phyloP scores from a whole-genome alignment of 2,888 invertebrate species.

The Plutella xylostella region DNA sequence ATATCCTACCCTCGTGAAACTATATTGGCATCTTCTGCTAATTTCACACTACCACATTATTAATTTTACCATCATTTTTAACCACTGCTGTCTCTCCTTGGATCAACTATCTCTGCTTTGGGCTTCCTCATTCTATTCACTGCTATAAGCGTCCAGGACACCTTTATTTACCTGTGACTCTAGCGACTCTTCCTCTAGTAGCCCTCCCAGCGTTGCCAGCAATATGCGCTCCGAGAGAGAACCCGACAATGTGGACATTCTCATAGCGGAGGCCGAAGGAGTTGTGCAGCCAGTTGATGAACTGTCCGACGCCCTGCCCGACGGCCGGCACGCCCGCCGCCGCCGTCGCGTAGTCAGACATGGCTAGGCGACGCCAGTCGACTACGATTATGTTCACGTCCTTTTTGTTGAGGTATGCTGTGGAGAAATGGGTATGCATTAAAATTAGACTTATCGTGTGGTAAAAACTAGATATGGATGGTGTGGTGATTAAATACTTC shows the following conservation, averaged over 20 bases:
- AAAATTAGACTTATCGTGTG: too few species aligned
- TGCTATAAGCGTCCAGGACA: too few species aligned
- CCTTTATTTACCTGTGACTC: conserved; percentile 55
- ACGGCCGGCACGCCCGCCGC: conserved; percentile 39
- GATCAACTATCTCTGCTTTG: too few species aligned
- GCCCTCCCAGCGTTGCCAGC: conserved; percentile 38
- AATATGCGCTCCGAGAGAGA: conserved; percentile 21
- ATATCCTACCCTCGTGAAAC: too few species aligned
- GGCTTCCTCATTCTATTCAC: too few species aligned
- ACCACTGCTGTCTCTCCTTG: too few species aligned
- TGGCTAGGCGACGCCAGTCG: conserved; percentile 46
- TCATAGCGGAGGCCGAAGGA: conserved; percentile 31
- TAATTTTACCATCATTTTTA: too few species aligned
- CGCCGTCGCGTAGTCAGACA: conserved; percentile 35
- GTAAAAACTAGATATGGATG: too few species aligned
- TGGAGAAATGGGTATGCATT: too few species aligned
- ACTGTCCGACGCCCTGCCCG: conserved; percentile 48
- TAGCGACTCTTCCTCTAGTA: conserved; percentile 37
- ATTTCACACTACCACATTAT: too few species aligned
- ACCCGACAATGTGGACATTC: conserved; percentile 26
- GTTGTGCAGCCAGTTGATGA: conserved; percentile 37
- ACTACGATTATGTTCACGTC: conserved; percentile 48
- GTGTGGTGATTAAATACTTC: too few species aligned
- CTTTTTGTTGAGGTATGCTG: conserved; percentile 33
- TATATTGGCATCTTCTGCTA: too few species aligned